Evolutionary conservation across 2,888 invertebrate species (phyloP), one percentile per base, ranked within the genome.

Genomic region (Lamellibrachia columna): DNA sequence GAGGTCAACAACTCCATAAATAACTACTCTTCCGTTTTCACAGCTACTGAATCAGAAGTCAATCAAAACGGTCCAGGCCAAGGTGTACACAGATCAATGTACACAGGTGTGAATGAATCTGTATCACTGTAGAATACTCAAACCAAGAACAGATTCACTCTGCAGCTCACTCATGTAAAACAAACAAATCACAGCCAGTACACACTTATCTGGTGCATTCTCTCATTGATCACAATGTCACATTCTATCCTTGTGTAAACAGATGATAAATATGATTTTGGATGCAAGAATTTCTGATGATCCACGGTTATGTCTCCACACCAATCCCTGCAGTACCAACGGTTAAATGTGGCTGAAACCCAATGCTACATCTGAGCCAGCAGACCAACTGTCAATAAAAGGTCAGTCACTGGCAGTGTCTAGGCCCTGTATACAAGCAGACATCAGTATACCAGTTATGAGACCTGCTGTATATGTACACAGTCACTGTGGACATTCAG

Each of bases 181-280:
- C n/a, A 75, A 75, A 75, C 75, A 75, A 75, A 75, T 75, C 75
- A 75, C 75, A 22, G 22, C 75, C 22, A 3, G n/a, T 22, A n/a
- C 75, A 75, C 15, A n/a, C n/a, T 75, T 75, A 75, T 75, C 15
- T 22, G n/a, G 75, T 75, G n/a, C 75, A 75, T 75, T 75, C 75
- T n/a, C 22, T 75, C 75, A n/a, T 75, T n/a, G 75, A 75, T 75
- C 75, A 75, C 22, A 75, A 75, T 75, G 75, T 75, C 75, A 22
- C 15, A 75, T 75, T 75, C 2, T 15, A n/a, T 40, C 75, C 75
- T n/a, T 75, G 22, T 75, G 22, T 75, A 75, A 15, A 75, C 75
- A 75, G 75, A 75, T n/a, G n/a, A n/a, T 75, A 75, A 75, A 75
- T n/a, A n/a, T 75, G 75, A 75, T 75, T 75, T 75, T 75, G 22